These are phyloP conservation scores for Oreochromis niloticus DNA, from an alignment of 2,113 vertebrate species.

Conservation along the genomic window DNA sequence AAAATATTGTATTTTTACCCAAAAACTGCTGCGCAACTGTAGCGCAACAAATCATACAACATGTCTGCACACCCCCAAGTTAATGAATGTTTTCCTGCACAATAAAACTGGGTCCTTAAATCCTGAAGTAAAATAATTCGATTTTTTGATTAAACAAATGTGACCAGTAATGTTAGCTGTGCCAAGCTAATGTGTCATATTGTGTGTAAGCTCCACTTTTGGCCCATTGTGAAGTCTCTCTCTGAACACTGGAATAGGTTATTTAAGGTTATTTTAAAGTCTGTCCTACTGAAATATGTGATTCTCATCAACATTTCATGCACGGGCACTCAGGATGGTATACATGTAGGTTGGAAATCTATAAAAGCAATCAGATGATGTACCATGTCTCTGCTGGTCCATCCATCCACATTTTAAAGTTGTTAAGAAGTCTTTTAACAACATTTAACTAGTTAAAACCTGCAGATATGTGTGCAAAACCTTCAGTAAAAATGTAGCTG, in stretches of 20 bases:
- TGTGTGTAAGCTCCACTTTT: not conserved
- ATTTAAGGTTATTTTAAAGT: not conserved
- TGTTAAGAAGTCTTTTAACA: not conserved
- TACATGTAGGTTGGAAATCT: not conserved
- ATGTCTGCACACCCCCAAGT: accelerated
- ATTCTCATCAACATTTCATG: not conserved
- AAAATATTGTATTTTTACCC: not conserved
- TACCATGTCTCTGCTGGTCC: not conserved
- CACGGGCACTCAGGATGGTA: not conserved
- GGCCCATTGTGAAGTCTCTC: not conserved
- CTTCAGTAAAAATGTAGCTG: not conserved
- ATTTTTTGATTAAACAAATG: not conserved
- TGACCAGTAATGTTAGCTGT: not conserved
- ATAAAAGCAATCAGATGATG: not conserved
- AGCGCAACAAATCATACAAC: not conserved
- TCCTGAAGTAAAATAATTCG: not conserved
- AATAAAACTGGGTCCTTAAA: not conserved
- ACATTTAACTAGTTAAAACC: not conserved
- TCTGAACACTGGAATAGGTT: not conserved
- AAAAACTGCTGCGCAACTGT: not conserved
- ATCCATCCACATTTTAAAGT: not conserved
- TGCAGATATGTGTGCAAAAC: not conserved
- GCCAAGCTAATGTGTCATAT: not conserved
- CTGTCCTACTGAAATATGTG: not conserved
- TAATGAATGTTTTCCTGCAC: not conserved